These are phyloP conservation scores for Chaetodon trifascialis DNA, from an alignment of 2,113 vertebrate species.

Conservation along the genomic window DNA sequence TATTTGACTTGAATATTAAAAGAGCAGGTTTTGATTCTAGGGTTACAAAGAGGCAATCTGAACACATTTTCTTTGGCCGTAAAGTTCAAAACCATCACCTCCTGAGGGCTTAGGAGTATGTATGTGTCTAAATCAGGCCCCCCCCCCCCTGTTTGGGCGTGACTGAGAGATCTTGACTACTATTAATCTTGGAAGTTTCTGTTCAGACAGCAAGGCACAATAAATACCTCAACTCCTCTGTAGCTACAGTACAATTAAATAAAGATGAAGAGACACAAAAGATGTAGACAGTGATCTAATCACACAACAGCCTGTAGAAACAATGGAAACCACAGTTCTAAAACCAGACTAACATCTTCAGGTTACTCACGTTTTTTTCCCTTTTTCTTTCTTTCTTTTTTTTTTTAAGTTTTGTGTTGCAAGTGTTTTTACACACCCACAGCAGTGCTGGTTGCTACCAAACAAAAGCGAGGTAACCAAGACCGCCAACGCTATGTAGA, in stretches of 20 bases:
- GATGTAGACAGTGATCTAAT: slow-evolving; percentile 43
- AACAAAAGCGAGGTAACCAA: slow-evolving; percentile 74
- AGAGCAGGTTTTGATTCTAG: neutral
- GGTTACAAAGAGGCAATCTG: neutral
- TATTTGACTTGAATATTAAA: neutral
- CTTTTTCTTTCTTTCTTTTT: neutral
- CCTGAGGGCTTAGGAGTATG: neutral
- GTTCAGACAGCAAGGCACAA: slow-evolving; percentile 17
- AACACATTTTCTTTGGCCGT: no score
- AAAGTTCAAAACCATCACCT: neutral
- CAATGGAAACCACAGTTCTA: slow-evolving; percentile 21
- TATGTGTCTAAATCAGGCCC: neutral
- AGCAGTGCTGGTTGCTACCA: slow-evolving; percentile 74
- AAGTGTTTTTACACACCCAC: slow-evolving; percentile 57
- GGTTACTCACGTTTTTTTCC: slow-evolving; percentile 44
- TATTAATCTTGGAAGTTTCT: slow-evolving; percentile 18
- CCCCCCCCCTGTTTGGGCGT: neutral
- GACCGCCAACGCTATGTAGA: neutral
- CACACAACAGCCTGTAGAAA: slow-evolving; percentile 21
- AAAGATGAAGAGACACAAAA: neutral
- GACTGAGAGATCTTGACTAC: neutral
- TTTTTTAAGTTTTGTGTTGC: slow-evolving; percentile 25
- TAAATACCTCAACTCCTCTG: slow-evolving; percentile 38
- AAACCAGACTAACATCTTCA: slow-evolving; percentile 4
- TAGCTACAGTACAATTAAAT: neutral